Conservation (phyloP, 2,888 invertebrate genomes). For the Drosophila multiciliata region DNA sequence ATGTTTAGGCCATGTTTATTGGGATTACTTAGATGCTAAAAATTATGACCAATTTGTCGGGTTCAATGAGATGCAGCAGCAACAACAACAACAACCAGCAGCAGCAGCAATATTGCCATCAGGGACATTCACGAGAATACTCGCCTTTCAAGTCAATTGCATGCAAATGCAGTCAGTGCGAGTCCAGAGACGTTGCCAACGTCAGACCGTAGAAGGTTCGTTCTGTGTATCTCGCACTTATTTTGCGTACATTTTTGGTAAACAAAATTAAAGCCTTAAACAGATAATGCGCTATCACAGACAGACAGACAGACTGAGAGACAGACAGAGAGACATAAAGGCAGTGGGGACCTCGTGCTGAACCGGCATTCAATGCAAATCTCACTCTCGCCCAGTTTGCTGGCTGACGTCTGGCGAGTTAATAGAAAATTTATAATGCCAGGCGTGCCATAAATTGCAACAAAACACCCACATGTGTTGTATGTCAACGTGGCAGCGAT, state of each 20-base stretch:
- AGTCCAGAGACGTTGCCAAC: slow-evolving; percentile 21
- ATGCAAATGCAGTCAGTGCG: slow-evolving; percentile 66
- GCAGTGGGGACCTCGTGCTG: slow-evolving; percentile 33
- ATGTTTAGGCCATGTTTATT: slow-evolving; percentile 81
- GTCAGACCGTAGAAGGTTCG: slow-evolving; percentile 72
- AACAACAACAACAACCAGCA: slow-evolving; percentile 11
- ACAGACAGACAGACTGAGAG: slow-evolving; percentile 30
- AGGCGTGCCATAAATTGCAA: slow-evolving; percentile 71
- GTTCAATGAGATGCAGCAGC: slow-evolving; percentile 65
- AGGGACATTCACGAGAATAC: slow-evolving; percentile 35
- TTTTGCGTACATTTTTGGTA: slow-evolving; percentile 79
- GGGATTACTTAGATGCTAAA: slow-evolving; percentile 77
- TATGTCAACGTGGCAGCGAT: slow-evolving; percentile 53
- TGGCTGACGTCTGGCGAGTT: slow-evolving; percentile 69
- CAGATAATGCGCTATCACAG: slow-evolving; percentile 76
- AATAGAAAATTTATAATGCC: slow-evolving; percentile 80
- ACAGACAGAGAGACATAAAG: slow-evolving; percentile 38
- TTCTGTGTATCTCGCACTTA: slow-evolving; percentile 66
- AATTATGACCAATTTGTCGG: slow-evolving; percentile 83
- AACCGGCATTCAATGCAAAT: slow-evolving; percentile 75
- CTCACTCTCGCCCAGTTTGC: slow-evolving; percentile 37
- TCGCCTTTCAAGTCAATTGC: slow-evolving; percentile 77
- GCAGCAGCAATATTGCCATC: slow-evolving; percentile 18
- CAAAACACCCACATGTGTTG: slow-evolving; percentile 72
- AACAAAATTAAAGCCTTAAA: slow-evolving; percentile 81